Evolutionary conservation across 1,140 invertebrate genomes (phyloP), one percentile per base, ranked within the genome.

Genomic region (Bombus waltoni): DNA sequence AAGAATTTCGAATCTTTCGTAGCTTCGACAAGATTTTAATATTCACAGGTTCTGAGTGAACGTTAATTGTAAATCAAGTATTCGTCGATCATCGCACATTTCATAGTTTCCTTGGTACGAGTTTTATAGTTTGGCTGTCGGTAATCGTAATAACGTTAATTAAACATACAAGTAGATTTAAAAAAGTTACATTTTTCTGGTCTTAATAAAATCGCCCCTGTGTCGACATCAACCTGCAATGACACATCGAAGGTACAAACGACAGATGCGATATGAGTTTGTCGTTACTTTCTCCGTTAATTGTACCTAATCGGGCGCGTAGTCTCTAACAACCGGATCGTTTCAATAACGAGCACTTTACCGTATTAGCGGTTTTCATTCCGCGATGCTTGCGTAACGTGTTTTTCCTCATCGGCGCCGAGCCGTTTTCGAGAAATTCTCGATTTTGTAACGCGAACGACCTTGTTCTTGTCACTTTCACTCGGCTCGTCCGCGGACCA

Each of bases 391-490:
- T 88, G 86, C 81, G 81, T 44, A 88, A 88, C 53, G 78, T 47
- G 59, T 74, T 74, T 68, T 87, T 35, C 53, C 65, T n/a, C 62
- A 18, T 13, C 71, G 73, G 62, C 77, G 81, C 68, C 65, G 18
- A 44, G 86, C 65, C 71, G 71, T 92, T 91, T 90, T 91, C 90
- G 82, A 90, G 85, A 90, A 87, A 93, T 93, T 93, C 91, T 85
- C 90, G 87, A 93, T 93, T 93, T 89, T 91, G 88, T 88, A 92
- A 92, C 88, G 87, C 89, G 38, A 66, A 86, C 87, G 92, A 94
- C 93, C 93, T 94, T 94, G 93, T 89, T 91, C 88, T 92, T 93
- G 92, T 93, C 91, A 93, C 93, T 94, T 94, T 94, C 93, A 94
- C 93, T 90, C 72, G 66, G 83, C 84, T 89, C 87, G 87, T 92